Evolutionary conservation across 2,797 vertebrate genomes (phyloP).

Genomic region (Typhlichthys subterraneus): DNA sequence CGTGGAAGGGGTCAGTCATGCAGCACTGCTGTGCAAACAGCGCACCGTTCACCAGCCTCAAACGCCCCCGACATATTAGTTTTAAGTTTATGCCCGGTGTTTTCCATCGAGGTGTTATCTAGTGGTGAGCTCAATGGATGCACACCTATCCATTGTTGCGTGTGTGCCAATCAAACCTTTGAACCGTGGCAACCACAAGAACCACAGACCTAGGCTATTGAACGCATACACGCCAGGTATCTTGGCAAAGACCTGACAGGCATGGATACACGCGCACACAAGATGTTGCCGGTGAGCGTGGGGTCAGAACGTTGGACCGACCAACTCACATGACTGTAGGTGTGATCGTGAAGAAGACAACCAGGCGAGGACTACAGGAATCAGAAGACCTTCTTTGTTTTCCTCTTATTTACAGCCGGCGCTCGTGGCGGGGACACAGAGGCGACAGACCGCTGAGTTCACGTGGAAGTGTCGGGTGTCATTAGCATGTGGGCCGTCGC

Average conservation of each 20-base stretch:
- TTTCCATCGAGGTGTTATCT: no score
- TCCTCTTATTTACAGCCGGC: not conserved
- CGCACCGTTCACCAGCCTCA: not conserved
- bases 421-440: not conserved
- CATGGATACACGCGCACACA: no score
- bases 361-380: not conserved
- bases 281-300: no score
- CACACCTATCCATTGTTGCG: no score
- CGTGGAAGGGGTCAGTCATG: conserved; percentile 2
- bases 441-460: not conserved
- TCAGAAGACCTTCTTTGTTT: not conserved
- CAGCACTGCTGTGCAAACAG: not conserved
- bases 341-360: not conserved
- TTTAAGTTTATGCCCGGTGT: not conserved
- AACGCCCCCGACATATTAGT: not conserved
- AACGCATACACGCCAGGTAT: no score
- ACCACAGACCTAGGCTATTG: no score
- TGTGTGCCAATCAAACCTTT: no score
- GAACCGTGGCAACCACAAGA: no score
- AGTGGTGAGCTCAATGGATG: no score
- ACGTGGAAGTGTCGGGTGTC: not conserved
- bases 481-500: not conserved
- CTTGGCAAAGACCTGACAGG: no score
- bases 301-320: no score
- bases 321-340: no score